phyloP scores from a whole-genome alignment of 2,888 invertebrate species.

The Cephus pygmeus region DNA sequence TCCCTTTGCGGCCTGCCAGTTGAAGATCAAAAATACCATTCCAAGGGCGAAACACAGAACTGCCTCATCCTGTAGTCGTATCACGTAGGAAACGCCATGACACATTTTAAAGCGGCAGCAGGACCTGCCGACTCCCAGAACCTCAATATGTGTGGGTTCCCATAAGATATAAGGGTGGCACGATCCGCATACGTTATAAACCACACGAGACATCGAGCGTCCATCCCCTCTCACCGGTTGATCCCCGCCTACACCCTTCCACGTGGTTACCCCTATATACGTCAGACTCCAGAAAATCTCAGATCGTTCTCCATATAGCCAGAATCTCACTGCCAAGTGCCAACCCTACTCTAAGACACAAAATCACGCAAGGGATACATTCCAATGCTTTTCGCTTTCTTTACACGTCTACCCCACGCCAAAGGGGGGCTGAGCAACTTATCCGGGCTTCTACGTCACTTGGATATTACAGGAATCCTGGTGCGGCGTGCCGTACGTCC shows the following conservation, averaged over 20 bases:
- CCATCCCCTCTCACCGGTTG: neutral
- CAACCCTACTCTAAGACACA: slow-evolving; percentile 2
- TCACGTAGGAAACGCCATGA: slow-evolving; percentile 42
- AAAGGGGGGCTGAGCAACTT: neutral
- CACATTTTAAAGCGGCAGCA: slow-evolving; percentile 38
- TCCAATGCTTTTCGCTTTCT: neutral
- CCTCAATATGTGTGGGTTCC: slow-evolving; percentile 17
- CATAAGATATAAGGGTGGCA: slow-evolving; percentile 22
- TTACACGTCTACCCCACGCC: neutral
- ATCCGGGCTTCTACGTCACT: neutral
- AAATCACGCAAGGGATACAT: neutral
- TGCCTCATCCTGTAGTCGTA: slow-evolving; percentile 1
- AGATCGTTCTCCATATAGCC: neutral
- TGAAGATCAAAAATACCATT: neutral
- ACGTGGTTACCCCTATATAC: neutral
- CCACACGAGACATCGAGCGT: neutral
- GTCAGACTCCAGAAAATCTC: neutral
- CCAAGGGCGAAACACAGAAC: neutral
- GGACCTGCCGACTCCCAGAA: slow-evolving; percentile 11
- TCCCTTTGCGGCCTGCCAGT: neutral
- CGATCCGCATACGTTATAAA: slow-evolving; percentile 28
- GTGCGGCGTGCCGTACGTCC: neutral
- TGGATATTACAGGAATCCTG: neutral
- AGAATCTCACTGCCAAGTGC: neutral
- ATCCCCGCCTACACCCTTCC: slow-evolving; percentile 3